phyloP scores from a whole-genome alignment of 2,888 invertebrate species.

The Adela reaumurella region DNA sequence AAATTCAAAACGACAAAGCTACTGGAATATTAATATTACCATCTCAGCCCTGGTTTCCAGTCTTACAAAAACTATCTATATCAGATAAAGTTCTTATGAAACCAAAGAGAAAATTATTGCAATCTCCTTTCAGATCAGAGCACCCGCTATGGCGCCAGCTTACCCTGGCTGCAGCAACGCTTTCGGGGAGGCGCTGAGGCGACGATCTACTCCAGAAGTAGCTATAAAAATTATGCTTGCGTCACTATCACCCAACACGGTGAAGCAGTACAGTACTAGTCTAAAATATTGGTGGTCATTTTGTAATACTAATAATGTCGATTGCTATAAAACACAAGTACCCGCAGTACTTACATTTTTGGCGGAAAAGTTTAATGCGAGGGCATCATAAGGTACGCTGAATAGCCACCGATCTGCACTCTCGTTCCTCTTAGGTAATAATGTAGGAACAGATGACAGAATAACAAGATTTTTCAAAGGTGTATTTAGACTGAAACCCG shows the following conservation, averaged over 20 bases:
- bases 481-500: not conserved
- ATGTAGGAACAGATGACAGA: not conserved
- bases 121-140: too few species aligned
- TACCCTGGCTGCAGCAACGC: constrained; percentile 3
- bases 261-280: constrained; percentile 1
- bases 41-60: too few species aligned
- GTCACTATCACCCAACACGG: not conserved
- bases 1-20: too few species aligned
- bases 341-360: not conserved
- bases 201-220: not conserved
- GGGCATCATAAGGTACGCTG: not conserved
- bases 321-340: not conserved
- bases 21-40: too few species aligned
- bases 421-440: not conserved
- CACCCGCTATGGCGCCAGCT: not conserved
- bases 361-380: not conserved
- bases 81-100: too few species aligned
- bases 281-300: constrained; percentile 2
- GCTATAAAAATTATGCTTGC: not conserved
- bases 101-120: too few species aligned
- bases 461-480: constrained; percentile 1
- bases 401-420: constrained; percentile 1
- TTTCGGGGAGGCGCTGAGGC: constrained; percentile 1
- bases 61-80: too few species aligned
- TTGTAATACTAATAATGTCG: not conserved